These are phyloP conservation scores for Arothron firmamentum DNA, from an alignment of 2,113 vertebrate species.

Conservation along the genomic window DNA sequence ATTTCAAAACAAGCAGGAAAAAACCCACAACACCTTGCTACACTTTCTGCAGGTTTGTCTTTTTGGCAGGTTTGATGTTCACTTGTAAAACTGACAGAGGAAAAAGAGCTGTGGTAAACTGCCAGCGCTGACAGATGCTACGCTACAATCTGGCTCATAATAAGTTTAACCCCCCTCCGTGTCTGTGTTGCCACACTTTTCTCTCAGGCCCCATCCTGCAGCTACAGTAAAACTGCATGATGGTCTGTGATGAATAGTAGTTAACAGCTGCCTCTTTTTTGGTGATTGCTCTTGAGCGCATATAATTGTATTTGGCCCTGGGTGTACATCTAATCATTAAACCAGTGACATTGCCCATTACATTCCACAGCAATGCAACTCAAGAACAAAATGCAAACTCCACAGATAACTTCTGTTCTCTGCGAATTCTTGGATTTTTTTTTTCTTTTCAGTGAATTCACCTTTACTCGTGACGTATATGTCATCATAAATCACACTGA, in stretches of 20 bases:
- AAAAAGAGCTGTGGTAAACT: conserved; percentile 42
- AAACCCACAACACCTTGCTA: background rate
- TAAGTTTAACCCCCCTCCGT: conserved; percentile 45
- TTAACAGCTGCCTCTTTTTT: conserved; percentile 65
- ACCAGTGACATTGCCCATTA: conserved; percentile 62
- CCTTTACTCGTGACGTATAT: background rate
- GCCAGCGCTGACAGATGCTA: conserved; percentile 66
- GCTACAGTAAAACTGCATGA: conserved; percentile 61
- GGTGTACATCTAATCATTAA: conserved; percentile 67
- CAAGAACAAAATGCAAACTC: conserved; percentile 57
- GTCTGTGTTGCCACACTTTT: conserved; percentile 24
- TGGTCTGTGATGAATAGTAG: conserved; percentile 51
- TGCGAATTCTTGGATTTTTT: background rate
- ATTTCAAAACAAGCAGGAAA: too few relatives aligned
- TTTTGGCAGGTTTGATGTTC: conserved; percentile 36
- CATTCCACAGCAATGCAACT: conserved; percentile 62
- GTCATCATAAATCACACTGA: conserved; percentile 28
- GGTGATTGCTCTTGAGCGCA: conserved; percentile 63
- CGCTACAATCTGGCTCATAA: conserved; percentile 51
- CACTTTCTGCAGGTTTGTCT: background rate
- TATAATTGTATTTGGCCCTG: conserved; percentile 68
- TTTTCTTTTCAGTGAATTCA: background rate
- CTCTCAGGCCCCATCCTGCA: conserved; percentile 47
- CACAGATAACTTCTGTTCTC: conserved; percentile 10
- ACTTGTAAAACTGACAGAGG: conserved; percentile 58